Conservation (phyloP, 2,113 vertebrate species). For the Hippocampus guttulatus region DNA sequence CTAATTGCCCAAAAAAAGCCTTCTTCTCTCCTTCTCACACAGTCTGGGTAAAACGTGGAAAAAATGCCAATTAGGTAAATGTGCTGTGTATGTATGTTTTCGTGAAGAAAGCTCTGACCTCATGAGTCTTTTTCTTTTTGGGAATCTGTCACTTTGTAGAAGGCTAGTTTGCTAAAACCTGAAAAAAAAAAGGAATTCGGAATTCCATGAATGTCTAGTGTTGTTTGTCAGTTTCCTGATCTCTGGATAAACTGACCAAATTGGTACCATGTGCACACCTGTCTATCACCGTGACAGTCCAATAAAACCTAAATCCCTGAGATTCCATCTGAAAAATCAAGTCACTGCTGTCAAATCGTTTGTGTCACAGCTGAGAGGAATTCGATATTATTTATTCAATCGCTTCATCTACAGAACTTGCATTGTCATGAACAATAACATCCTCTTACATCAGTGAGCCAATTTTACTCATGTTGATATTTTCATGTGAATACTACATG, state of each 20-base stretch:
- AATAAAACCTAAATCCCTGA: conserved; percentile 25
- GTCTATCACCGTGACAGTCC: conserved; percentile 25
- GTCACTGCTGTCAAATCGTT: conserved; percentile 14
- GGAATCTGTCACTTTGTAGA: no score
- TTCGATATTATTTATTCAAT: not conserved
- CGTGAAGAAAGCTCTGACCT: not conserved
- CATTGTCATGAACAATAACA: not conserved
- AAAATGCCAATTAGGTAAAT: not conserved
- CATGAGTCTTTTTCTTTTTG: not conserved
- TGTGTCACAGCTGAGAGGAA: not conserved
- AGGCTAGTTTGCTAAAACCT: not conserved
- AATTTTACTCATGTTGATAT: not conserved
- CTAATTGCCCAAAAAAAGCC: not conserved
- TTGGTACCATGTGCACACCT: conserved; percentile 14
- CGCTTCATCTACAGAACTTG: not conserved
- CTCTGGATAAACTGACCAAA: conserved; percentile 26
- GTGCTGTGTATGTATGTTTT: not conserved
- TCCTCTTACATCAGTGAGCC: not conserved
- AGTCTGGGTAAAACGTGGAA: no score
- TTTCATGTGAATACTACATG: not conserved
- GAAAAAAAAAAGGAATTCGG: not conserved
- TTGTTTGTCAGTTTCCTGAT: conserved; percentile 34
- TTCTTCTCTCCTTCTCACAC: not conserved
- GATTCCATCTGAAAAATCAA: conserved; percentile 24
- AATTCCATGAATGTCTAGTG: not conserved